phyloP scores from a whole-genome alignment of 2,888 invertebrate species.

The Drosophila parthenogenetica region DNA sequence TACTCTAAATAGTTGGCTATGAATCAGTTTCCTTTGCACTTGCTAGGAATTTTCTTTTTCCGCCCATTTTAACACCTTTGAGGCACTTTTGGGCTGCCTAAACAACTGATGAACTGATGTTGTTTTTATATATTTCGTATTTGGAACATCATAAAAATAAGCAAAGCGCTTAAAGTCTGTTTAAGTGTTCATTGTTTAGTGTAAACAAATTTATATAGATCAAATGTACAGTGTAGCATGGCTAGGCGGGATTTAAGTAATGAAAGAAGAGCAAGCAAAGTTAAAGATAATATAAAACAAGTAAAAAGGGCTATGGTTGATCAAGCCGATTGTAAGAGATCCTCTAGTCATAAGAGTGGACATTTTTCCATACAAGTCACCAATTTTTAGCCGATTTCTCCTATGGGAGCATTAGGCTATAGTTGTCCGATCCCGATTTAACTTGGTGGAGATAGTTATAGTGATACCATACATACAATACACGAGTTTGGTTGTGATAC shows the following conservation, averaged over 20 bases:
- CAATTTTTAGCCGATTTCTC: too few relatives aligned
- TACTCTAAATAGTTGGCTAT: slow-evolving; percentile 48
- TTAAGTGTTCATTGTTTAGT: slow-evolving; percentile 72
- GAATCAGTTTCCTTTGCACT: slow-evolving; percentile 43
- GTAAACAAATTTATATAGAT: slow-evolving; percentile 60
- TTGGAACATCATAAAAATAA: slow-evolving; percentile 69
- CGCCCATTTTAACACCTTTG: slow-evolving; percentile 54
- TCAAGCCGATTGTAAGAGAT: too few relatives aligned
- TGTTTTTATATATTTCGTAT: slow-evolving; percentile 66
- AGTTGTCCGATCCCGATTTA: too few relatives aligned
- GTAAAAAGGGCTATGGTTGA: too few relatives aligned
- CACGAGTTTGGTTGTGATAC: too few relatives aligned
- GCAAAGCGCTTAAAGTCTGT: slow-evolving; percentile 69
- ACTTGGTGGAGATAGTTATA: too few relatives aligned
- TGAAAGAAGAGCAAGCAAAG: too few relatives aligned
- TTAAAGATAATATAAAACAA: too few relatives aligned
- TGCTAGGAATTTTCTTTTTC: neutral
- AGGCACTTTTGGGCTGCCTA: slow-evolving; percentile 58
- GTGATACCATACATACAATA: too few relatives aligned
- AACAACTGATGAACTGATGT: slow-evolving; percentile 34
- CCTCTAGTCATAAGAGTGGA: too few relatives aligned
- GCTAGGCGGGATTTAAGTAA: neutral
- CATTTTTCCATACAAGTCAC: too few relatives aligned
- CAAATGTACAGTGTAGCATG: slow-evolving; percentile 26
- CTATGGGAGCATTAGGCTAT: too few relatives aligned